phyloP scores from a whole-genome alignment of 2,797 vertebrate genomes.

The Liasis olivaceus region DNA sequence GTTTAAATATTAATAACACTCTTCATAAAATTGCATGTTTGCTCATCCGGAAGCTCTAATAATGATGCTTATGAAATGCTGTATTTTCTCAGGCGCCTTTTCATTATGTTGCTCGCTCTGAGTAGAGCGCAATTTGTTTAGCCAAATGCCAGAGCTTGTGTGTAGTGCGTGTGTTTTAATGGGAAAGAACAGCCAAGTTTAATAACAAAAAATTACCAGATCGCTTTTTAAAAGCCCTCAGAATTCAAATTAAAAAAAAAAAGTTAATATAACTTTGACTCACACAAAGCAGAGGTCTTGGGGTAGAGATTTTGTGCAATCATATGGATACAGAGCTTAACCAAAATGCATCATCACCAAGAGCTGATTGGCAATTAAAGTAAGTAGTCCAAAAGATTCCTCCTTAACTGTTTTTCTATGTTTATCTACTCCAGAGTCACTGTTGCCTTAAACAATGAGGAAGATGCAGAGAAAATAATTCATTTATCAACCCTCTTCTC shows the following conservation, averaged over 20 bases:
- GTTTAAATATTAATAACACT: conserved; percentile 79
- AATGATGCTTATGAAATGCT: conserved; percentile 75
- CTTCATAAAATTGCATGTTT: conserved; percentile 74
- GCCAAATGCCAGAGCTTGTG: neutral
- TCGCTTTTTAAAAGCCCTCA: conserved; percentile 30
- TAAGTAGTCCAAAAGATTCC: neutral
- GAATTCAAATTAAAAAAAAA: conserved; percentile 26
- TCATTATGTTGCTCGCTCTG: conserved; percentile 60
- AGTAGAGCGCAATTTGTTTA: conserved; percentile 37
- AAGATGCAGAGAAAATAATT: neutral
- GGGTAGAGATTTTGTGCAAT: conserved; percentile 16
- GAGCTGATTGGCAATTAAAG: neutral
- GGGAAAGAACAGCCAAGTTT: conserved; percentile 37
- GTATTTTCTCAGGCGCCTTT: conserved; percentile 68
- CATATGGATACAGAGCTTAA: neutral
- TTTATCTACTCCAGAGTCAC: neutral
- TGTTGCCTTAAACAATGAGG: neutral
- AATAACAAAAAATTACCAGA: conserved; percentile 57
- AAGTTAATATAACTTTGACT: neutral
- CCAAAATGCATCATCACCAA: neutral
- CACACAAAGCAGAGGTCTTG: conserved; percentile 6
- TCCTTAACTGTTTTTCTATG: neutral
- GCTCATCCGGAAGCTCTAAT: conserved; percentile 62
- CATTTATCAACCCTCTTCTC: neutral
- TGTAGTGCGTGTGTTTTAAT: conserved; percentile 20